Evolutionary conservation across 2,888 invertebrate species (phyloP).

Genomic region (Lordiphosa fenestrarum): DNA sequence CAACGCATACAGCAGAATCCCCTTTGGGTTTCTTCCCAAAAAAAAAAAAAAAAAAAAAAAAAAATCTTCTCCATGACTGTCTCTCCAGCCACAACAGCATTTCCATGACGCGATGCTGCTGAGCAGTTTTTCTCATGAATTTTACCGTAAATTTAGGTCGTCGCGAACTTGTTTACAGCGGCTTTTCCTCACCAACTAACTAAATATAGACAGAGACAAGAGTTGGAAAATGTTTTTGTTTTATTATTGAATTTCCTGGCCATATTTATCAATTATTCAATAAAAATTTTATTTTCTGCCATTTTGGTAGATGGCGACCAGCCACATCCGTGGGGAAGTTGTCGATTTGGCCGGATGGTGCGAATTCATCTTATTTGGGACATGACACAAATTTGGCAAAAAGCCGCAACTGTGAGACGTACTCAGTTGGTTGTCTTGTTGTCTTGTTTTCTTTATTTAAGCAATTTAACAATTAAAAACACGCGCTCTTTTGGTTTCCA

Average conservation of each 20-base stretch:
- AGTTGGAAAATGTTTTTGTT: constrained; percentile 40
- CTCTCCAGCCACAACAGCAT: constrained; percentile 30
- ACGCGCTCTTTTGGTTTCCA: constrained; percentile 61
- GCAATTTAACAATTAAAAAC: constrained; percentile 74
- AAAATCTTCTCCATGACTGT: constrained; percentile 25
- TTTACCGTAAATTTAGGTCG: constrained; percentile 73
- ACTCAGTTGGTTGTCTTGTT: constrained; percentile 26
- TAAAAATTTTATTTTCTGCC: constrained; percentile 23
- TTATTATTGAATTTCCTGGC: constrained; percentile 58
- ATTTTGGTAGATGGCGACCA: constrained; percentile 28
- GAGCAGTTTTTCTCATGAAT: constrained; percentile 62
- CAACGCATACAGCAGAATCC: constrained; percentile 32
- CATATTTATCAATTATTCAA: constrained; percentile 36
- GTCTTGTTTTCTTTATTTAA: constrained; percentile 56
- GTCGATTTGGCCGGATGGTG: constrained; percentile 44
- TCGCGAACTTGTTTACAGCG: constrained; percentile 64
- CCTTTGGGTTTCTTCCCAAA: background rate
- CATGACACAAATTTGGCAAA: constrained; percentile 72
- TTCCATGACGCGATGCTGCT: constrained; percentile 28
- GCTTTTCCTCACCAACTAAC: constrained; percentile 47
- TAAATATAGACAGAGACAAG: constrained; percentile 65
- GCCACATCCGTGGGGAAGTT: constrained; percentile 57
- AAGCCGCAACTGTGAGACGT: constrained; percentile 9
- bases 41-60: too few species aligned
- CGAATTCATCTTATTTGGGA: constrained; percentile 68